These are phyloP conservation scores for Pherbina coryleti DNA, from an alignment of 2,888 invertebrate genomes.

Conservation along the genomic window DNA sequence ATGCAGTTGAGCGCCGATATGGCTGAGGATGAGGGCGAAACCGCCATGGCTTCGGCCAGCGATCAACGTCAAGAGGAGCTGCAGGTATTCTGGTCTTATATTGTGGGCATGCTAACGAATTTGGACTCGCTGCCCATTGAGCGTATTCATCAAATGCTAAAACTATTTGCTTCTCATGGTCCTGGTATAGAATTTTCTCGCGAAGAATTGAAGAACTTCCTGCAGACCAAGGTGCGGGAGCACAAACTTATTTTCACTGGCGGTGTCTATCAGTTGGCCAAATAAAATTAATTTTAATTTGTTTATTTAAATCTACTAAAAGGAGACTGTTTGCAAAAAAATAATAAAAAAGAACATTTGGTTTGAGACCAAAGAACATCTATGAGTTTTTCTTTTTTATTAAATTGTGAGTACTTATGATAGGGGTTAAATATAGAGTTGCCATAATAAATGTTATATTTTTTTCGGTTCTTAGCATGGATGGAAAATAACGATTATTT, in stretches of 20 bases:
- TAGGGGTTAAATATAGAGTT: no score
- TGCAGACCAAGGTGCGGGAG: constrained; percentile 93
- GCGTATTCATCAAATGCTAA: constrained; percentile 94
- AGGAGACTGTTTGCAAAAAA: neutral
- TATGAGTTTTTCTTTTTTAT: neutral
- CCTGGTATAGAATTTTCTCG: constrained; percentile 90
- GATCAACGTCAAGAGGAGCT: constrained; percentile 95
- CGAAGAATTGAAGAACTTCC: constrained; percentile 87
- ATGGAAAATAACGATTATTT: no score
- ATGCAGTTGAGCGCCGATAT: constrained; percentile 72
- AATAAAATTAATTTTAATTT: constrained; percentile 63
- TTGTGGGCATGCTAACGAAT: constrained; percentile 96
- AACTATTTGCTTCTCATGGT: constrained; percentile 96
- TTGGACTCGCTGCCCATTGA: constrained; percentile 91
- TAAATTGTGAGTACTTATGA: no score
- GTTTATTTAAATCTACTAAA: neutral
- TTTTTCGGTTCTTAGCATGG: no score
- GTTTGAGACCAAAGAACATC: neutral
- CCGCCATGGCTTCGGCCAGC: constrained; percentile 94
- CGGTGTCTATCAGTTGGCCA: constrained; percentile 90
- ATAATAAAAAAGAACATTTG: neutral
- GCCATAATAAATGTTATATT: no score
- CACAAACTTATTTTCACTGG: constrained; percentile 88
- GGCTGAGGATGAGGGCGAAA: constrained; percentile 93
- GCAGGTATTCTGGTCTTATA: constrained; percentile 95